These are phyloP conservation scores for Pristiophorus japonicus DNA, from an alignment of 2,113 vertebrate genomes.

Conservation along the genomic window DNA sequence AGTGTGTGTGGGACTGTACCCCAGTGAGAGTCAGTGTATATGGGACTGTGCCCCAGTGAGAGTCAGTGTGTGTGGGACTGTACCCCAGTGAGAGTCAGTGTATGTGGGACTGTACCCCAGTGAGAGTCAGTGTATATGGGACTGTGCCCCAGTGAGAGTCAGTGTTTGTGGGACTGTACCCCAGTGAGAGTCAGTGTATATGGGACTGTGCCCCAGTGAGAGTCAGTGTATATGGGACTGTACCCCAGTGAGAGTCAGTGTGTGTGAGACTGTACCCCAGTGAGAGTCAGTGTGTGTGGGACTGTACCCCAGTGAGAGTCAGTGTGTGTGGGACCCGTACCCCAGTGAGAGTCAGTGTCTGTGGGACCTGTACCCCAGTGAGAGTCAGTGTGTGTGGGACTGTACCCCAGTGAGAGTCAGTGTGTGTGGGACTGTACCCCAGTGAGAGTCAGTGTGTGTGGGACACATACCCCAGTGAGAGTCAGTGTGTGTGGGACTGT, in stretches of 20 bases:
- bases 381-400: background rate
- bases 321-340: background rate
- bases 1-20: background rate
- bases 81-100: too few species aligned
- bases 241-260: background rate
- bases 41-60: background rate
- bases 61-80: background rate
- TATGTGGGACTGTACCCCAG: too few species aligned
- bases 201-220: background rate
- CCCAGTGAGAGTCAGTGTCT: background rate
- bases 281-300: background rate
- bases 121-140: too few species aligned
- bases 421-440: background rate
- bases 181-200: too few species aligned
- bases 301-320: background rate
- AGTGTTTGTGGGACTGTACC: too few species aligned
- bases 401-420: background rate
- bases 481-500: too few species aligned
- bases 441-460: too few species aligned
- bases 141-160: too few species aligned
- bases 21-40: background rate
- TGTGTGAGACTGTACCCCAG: background rate
- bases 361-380: background rate
- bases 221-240: background rate
- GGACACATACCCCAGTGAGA: too few species aligned